phyloP scores from a whole-genome alignment of 1,140 invertebrate species.

The Physella acuta region DNA sequence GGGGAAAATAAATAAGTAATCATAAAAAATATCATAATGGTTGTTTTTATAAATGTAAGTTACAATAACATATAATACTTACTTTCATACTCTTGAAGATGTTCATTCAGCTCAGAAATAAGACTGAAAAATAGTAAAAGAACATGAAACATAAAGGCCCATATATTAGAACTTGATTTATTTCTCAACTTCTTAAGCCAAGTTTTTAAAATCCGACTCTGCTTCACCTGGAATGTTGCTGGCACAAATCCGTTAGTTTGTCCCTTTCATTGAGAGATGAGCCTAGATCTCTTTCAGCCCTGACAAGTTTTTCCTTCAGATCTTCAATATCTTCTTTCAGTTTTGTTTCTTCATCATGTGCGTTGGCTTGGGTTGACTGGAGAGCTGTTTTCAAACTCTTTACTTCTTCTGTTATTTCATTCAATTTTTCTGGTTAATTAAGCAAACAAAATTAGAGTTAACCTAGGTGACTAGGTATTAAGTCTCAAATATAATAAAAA shows the following conservation, averaged over 20 bases:
- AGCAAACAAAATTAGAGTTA: too few relatives aligned
- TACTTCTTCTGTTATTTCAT: slow-evolving; percentile 29
- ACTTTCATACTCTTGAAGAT: slow-evolving; percentile 47
- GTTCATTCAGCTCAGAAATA: slow-evolving; percentile 43
- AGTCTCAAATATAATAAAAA: too few relatives aligned
- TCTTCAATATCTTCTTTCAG: slow-evolving; percentile 25
- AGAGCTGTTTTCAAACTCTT: slow-evolving; percentile 27
- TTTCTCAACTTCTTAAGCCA: too few relatives aligned
- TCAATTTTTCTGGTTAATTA: slow-evolving; percentile 34
- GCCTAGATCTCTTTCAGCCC: slow-evolving; percentile 39
- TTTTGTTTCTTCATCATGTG: slow-evolving; percentile 24
- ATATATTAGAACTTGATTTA: too few relatives aligned
- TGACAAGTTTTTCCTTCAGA: slow-evolving; percentile 36
- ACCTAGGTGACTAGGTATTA: too few relatives aligned
- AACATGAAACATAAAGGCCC: too few relatives aligned
- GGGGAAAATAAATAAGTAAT: neutral
- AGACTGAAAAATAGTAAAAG: slow-evolving; percentile 34
- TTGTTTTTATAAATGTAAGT: neutral
- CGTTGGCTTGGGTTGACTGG: slow-evolving; percentile 7
- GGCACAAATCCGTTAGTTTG: slow-evolving; percentile 36
- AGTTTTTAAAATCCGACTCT: too few relatives aligned
- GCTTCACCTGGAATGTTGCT: slow-evolving; percentile 30
- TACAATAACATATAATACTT: slow-evolving; percentile 30
- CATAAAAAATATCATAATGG: too few relatives aligned
- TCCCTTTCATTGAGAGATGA: slow-evolving; percentile 39